A percentile compares a stretch with the other conserved stretches of the same genome.
These are phyloP conservation scores for Petroica traversi DNA, from an alignment of 2,113 vertebrate genomes.

Conservation along the genomic window DNA sequence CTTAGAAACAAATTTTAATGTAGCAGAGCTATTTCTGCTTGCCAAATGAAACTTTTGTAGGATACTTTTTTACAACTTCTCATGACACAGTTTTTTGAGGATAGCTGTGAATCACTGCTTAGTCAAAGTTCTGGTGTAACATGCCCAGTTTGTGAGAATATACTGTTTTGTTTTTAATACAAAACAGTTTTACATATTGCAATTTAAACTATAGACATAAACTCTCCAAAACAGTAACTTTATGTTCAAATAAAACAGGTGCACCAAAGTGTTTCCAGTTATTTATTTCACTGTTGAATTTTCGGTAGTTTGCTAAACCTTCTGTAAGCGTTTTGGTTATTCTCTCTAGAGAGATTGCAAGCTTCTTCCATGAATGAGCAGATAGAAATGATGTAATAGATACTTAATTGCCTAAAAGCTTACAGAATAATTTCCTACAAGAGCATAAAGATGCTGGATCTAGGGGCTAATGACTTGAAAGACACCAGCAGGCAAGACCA, in stretches of 20 bases:
- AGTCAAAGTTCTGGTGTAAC: not conserved
- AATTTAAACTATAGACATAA: not conserved
- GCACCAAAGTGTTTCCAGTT: not conserved
- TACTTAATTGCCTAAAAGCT: not conserved
- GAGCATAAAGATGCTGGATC: not conserved
- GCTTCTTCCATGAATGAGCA: not conserved
- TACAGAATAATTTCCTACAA: not conserved
- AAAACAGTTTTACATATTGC: not conserved
- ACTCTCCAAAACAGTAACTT: not conserved
- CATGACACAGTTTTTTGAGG: slow-evolving; percentile 1
- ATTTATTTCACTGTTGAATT: not conserved
- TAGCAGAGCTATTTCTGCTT: not conserved
- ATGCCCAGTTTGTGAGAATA: not conserved
- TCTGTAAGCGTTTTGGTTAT: not conserved
- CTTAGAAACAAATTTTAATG: slow-evolving; percentile 23
- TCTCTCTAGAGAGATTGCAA: not conserved
- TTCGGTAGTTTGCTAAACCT: not conserved
- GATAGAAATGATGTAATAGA: not conserved
- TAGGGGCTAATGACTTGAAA: not conserved
- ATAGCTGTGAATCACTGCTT: not conserved
- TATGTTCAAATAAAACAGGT: slow-evolving; percentile 31
- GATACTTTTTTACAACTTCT: not conserved
- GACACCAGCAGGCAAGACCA: not conserved
- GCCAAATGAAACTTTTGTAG: slow-evolving; percentile 25
- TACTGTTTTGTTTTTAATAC: not conserved